Evolutionary conservation across 2,113 vertebrate species (phyloP).

Genomic region (Spea bombifrons): DNA sequence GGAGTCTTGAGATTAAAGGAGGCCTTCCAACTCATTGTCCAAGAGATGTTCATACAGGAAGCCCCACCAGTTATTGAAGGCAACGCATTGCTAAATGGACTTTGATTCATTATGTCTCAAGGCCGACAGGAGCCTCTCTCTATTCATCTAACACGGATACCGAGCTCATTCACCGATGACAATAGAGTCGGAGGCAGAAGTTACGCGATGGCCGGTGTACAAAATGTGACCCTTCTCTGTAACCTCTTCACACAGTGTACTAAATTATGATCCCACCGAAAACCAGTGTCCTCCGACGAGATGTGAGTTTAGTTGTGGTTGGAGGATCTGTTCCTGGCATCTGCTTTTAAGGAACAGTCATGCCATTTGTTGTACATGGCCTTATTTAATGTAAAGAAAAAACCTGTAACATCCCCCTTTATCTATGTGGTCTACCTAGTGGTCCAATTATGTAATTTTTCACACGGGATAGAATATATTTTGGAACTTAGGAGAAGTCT

Average conservation of each 20-base stretch:
- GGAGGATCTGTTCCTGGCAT: no score
- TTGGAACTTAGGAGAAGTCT: no score
- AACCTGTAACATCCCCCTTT: no score
- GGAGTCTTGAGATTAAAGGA: conserved; percentile 38
- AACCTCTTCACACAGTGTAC: conserved; percentile 2
- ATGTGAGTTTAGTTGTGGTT: no score
- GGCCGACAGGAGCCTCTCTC: not conserved
- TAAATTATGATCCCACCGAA: not conserved
- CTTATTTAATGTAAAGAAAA: no score
- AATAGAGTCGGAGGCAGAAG: not conserved
- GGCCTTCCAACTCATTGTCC: conserved; percentile 27
- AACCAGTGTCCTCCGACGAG: no score
- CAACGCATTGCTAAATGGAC: conserved; percentile 1
- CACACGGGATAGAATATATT: no score
- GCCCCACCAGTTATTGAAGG: conserved; percentile 17
- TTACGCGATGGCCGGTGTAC: not conserved
- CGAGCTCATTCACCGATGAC: conserved; percentile 1
- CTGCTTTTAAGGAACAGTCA: no score
- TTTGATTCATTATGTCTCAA: conserved; percentile 27
- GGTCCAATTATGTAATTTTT: no score
- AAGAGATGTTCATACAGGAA: conserved; percentile 12
- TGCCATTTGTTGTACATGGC: no score
- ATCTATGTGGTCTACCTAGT: no score
- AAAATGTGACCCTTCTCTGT: not conserved
- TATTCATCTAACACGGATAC: not conserved